Evolutionary conservation across 2,888 invertebrate genomes (phyloP), one percentile per base, ranked within the genome.

Genomic region (Oscheius onirici): DNA sequence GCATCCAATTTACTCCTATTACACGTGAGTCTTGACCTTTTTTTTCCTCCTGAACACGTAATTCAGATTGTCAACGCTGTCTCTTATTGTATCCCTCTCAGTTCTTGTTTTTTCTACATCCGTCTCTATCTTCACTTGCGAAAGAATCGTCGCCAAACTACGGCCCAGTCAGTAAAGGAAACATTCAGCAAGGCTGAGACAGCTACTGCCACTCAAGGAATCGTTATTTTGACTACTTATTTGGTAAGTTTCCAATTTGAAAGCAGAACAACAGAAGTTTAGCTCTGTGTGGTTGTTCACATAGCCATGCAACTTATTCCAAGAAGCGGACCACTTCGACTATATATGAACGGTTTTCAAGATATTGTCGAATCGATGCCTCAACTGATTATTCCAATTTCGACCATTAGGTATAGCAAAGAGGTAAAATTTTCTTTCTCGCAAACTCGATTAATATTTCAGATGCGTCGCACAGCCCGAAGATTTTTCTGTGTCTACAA

Each of bases 1-100:
- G 46, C 26, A 2, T 26, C 22, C 13, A 61, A 61, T 28, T 10
- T 61, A 17, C 8, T 22, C 10, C 13, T 61, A n/a, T n/a, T 61
- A 20, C 15, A 61, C 24, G 61, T 61, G 46, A 46, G 2, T 6
- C 8, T 20, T 17, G 3, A 34, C 11, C 20, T 24, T 26, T 26
- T 2, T 55, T 40, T n/a, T n/a, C n/a, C n/a, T n/a, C n/a, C n/a
- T n/a, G n/a, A n/a, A n/a, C n/a, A n/a, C n/a, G n/a, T n/a, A n/a
- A n/a, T n/a, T n/a, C 63, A 63, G 63, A 49, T 49, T 11, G 26
- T 63, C 3, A 63, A 49, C 49, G 15, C 15, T n/a, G 46, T 63
- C 3, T 63, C 63, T 10, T 63, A 49, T 20, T 24, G 63, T 28
- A 63, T 63, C n/a, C 63, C 63, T 1, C 46, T 63, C 24, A 63